A percentile compares a stretch with the other conserved stretches of the same genome.
phyloP scores from a whole-genome alignment of 1,140 invertebrate species.

The Octopus bimaculoides region DNA sequence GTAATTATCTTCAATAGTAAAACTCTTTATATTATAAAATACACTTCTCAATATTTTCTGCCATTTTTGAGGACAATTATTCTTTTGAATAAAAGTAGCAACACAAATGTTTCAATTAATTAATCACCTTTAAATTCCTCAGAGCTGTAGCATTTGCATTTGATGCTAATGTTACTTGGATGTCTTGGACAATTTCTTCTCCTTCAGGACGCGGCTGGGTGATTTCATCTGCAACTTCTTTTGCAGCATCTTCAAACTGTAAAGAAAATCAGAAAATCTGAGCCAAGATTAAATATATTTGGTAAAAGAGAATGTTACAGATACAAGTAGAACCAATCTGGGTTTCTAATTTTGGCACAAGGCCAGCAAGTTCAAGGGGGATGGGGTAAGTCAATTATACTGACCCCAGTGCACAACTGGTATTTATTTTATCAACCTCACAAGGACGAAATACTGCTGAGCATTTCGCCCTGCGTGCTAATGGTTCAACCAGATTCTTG shows the following conservation, averaged over 20 bases:
- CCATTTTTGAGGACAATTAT: too few relatives aligned
- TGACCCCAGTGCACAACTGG: too few relatives aligned
- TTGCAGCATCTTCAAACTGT: slow-evolving; percentile 93
- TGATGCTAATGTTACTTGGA: slow-evolving; percentile 88
- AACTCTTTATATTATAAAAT: neutral
- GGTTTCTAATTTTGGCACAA: too few relatives aligned
- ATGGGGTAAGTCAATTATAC: neutral
- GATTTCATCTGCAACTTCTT: slow-evolving; percentile 95
- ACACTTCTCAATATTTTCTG: neutral
- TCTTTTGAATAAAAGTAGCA: too few relatives aligned
- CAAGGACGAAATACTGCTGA: too few relatives aligned
- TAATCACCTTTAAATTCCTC: slow-evolving; percentile 80
- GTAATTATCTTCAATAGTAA: neutral
- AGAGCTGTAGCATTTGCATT: slow-evolving; percentile 79
- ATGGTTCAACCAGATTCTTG: too few relatives aligned
- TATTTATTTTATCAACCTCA: too few relatives aligned
- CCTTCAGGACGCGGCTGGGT: slow-evolving; percentile 82
- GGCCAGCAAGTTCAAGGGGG: neutral
- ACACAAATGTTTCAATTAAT: too few relatives aligned
- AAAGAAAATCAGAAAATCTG: slow-evolving; percentile 19
- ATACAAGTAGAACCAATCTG: too few relatives aligned
- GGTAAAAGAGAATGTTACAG: too few relatives aligned
- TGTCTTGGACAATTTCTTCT: slow-evolving; percentile 87
- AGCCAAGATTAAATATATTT: too few relatives aligned
- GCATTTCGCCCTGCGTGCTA: too few relatives aligned